These are phyloP conservation scores for Pachyseris speciosa DNA, from an alignment of 64 coral and sea anemone species.

Conservation along the genomic window DNA sequence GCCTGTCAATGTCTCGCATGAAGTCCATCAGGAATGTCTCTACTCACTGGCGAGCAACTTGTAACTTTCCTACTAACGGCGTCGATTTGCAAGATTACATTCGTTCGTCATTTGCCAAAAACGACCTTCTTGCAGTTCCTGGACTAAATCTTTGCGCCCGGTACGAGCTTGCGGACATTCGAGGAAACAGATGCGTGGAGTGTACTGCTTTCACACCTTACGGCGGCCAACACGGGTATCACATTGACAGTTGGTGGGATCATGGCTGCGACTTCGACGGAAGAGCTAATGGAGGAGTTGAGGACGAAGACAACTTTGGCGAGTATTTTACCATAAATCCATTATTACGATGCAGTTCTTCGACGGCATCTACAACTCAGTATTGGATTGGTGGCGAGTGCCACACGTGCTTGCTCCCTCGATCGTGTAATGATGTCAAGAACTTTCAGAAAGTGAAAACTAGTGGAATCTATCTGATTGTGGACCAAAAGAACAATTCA, in stretches of 20 bases:
- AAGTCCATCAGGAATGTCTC: background rate
- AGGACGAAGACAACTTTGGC: background rate
- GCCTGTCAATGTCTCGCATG: slow-evolving; percentile 29
- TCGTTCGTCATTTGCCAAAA: background rate
- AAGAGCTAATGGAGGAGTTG: background rate
- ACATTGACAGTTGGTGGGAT: background rate
- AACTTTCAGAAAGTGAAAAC: no score
- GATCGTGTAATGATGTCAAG: background rate
- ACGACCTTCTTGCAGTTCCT: background rate
- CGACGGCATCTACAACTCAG: background rate
- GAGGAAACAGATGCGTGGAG: background rate
- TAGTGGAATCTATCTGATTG: background rate
- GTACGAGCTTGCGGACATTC: background rate
- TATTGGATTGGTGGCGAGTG: background rate
- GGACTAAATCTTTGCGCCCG: no score
- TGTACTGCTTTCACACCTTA: background rate
- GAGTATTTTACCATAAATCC: background rate
- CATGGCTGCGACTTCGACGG: background rate
- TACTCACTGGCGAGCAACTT: slow-evolving; percentile 26
- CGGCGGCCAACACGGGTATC: background rate
- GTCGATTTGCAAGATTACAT: slow-evolving; percentile 26
- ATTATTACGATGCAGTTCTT: background rate
- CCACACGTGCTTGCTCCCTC: no score
- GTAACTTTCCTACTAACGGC: background rate
- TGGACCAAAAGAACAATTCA: background rate